phyloP scores from a whole-genome alignment of 2,888 invertebrate species.

The Schizotus pectinicornis region DNA sequence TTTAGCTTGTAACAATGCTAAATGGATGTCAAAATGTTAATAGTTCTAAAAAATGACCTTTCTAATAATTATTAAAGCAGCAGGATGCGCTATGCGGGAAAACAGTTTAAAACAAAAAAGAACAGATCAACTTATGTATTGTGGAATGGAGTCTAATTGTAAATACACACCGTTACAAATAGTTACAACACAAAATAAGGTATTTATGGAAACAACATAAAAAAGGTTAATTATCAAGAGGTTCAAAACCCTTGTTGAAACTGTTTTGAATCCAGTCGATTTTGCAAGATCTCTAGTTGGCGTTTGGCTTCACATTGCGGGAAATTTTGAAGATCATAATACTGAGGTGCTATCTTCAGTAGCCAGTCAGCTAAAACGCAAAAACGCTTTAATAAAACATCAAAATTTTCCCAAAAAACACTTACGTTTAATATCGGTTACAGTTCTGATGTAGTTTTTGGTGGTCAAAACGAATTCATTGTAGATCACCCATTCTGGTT shows the following conservation, averaged over 20 bases:
- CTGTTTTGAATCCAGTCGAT: conserved; percentile 83
- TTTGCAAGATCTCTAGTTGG: conserved; percentile 87
- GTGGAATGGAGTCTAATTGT: conserved; percentile 6
- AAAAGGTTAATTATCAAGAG: conserved; percentile 25
- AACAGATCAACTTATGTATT: not conserved
- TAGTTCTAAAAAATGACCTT: too few species aligned
- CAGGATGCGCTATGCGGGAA: too few species aligned
- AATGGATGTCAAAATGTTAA: too few species aligned
- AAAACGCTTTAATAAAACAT: not conserved
- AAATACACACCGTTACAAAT: not conserved
- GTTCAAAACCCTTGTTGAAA: conserved; percentile 87
- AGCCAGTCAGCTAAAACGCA: conserved; percentile 84
- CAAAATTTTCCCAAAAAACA: conserved; percentile 38
- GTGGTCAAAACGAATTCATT: conserved; percentile 99
- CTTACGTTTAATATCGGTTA: conserved; percentile 98
- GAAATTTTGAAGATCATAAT: conserved; percentile 98
- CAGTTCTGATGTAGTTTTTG: conserved; percentile 98
- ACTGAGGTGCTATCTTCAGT: conserved; percentile 93
- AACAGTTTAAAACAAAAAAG: too few species aligned
- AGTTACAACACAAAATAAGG: conserved; percentile 1
- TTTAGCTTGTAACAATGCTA: too few species aligned
- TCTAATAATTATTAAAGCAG: too few species aligned
- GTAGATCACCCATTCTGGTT: conserved; percentile 99
- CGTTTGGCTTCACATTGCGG: conserved; percentile 96
- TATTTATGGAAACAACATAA: conserved; percentile 7